Evolutionary conservation across 2,888 invertebrate species (phyloP).

Genomic region (Monoplex corrugatus): DNA sequence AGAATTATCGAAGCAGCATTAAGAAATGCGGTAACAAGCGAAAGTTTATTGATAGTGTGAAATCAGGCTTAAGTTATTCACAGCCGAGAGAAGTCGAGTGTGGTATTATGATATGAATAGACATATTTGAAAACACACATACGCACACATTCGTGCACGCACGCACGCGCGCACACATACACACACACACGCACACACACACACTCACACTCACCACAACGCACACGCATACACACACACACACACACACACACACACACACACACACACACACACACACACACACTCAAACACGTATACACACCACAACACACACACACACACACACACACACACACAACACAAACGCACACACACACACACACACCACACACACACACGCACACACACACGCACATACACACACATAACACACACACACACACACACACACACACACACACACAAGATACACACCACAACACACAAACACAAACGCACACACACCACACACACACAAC

Average conservation of each 20-base stretch:
- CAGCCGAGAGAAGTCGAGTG: no score
- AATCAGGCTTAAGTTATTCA: no score
- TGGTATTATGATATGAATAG: no score
- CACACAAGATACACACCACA: no score
- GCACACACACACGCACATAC: slow-evolving; percentile 1
- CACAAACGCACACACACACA: not conserved
- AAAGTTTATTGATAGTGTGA: no score
- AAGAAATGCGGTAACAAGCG: no score
- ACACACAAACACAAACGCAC: not conserved
- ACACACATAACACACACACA: slow-evolving; percentile 28
- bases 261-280: not conserved
- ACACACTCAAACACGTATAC: not conserved
- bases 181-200: not conserved
- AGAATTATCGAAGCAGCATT: no score
- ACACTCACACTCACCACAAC: not conserved
- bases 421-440: slow-evolving; percentile 2
- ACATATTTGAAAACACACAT: not conserved
- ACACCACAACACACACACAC: not conserved
- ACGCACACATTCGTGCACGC: not conserved
- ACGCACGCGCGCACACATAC: no score
- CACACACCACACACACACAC: not conserved
- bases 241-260: not conserved
- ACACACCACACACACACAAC: slow-evolving; percentile 22
- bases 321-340: not conserved
- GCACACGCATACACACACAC: not conserved